Evolutionary conservation across 2,888 invertebrate species (phyloP).

Genomic region (Acrobasis repandana): DNA sequence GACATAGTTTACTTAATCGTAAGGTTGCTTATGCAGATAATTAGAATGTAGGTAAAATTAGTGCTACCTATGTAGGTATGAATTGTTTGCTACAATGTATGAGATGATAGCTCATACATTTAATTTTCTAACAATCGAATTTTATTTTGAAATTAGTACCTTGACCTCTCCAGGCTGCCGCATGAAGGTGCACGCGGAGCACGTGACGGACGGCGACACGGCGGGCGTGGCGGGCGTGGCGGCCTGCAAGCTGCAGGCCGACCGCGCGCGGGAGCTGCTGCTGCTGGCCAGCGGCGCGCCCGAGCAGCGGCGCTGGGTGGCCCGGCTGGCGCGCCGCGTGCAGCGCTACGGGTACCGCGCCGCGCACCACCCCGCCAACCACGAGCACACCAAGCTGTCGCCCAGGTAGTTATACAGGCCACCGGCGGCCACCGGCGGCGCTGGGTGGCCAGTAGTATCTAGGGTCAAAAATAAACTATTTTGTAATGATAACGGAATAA

Average conservation of each 20-base stretch:
- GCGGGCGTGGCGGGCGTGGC: conserved; percentile 89
- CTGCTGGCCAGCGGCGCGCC: conserved; percentile 92
- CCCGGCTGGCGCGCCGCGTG: conserved; percentile 94
- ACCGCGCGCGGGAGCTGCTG: conserved; percentile 97
- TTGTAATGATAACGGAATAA: no score
- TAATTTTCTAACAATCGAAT: no score
- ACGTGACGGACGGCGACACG: conserved; percentile 87
- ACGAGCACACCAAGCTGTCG: conserved; percentile 84
- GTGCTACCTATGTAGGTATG: no score
- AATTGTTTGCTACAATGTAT: no score
- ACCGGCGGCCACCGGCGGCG: background rate
- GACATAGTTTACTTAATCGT: no score
- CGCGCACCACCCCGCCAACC: conserved; percentile 87
- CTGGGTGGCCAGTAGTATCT: no score
- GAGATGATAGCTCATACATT: no score
- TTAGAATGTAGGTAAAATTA: no score
- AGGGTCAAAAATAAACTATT: no score
- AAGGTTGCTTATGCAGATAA: no score
- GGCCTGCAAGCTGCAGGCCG: conserved; percentile 98
- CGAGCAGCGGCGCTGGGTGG: conserved; percentile 97
- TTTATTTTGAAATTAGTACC: no score
- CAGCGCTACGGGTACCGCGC: conserved; percentile 97
- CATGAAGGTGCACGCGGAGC: conserved; percentile 98
- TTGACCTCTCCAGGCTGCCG: conserved; percentile 89
- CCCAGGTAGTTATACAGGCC: conserved; percentile 35